phyloP scores from a whole-genome alignment of 30 jellyfish, hydroid and myxozoan genomes.

The Hydractinia symbiolongicarpus region DNA sequence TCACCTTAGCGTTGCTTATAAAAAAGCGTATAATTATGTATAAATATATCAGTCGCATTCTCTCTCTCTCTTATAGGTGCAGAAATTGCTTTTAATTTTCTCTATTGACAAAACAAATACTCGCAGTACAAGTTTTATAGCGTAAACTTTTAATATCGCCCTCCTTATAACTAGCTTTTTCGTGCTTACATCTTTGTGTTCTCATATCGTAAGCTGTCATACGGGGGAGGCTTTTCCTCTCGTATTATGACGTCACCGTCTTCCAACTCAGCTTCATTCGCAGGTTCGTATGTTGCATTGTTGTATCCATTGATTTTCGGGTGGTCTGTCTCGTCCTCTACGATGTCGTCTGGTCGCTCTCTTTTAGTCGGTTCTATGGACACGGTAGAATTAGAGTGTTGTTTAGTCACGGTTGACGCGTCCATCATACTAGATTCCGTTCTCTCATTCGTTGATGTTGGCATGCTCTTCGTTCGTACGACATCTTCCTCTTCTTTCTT shows the following conservation, averaged over 20 bases:
- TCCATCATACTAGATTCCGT: conserved; percentile 1
- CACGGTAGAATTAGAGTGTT: background rate
- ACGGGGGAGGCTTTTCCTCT: no score
- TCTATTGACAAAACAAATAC: no score
- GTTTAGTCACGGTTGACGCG: background rate
- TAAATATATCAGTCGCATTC: no score
- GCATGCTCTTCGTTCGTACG: background rate
- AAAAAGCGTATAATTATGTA: no score
- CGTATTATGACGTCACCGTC: background rate
- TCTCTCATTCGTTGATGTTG: background rate
- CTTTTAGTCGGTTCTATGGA: background rate
- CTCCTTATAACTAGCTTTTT: no score
- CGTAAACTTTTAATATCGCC: no score
- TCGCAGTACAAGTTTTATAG: no score
- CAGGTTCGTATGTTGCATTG: background rate
- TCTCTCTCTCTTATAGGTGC: no score
- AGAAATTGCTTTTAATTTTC: no score
- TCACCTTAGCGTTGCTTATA: no score
- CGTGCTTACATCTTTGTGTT: no score
- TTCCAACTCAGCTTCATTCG: background rate
- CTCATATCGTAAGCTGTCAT: no score
- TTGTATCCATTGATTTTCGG: background rate
- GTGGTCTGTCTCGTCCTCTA: background rate
- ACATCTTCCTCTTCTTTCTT: conserved; percentile 2
- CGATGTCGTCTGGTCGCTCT: background rate